Percentiles rank a stretch among this genome's conserved stretches.
These are phyloP conservation scores for Pollenia griseotomentosa DNA, from an alignment of 2,888 invertebrate species.

Conservation along the genomic window DNA sequence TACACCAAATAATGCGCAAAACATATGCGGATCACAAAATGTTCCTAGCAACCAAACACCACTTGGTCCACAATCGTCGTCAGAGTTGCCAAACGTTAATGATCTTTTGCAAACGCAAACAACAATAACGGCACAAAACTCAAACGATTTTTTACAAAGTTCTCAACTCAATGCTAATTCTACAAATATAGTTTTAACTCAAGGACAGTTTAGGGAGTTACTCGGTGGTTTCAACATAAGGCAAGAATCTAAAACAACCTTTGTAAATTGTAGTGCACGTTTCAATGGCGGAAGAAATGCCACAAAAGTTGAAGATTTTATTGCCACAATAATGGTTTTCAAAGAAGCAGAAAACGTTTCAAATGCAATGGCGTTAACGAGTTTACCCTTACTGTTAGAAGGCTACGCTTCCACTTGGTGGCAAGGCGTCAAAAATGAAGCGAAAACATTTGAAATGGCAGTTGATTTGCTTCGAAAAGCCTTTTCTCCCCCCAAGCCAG, in stretches of 20 bases:
- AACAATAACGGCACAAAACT: too few relatives aligned
- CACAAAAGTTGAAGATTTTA: conserved; percentile 52
- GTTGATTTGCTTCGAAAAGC: conserved; percentile 2
- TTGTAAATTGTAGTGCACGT: too few relatives aligned
- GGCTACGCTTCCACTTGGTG: conserved; percentile 51
- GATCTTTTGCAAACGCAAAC: too few relatives aligned
- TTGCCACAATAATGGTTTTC: conserved; percentile 51
- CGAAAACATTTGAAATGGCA: conserved; percentile 23
- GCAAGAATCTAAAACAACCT: too few relatives aligned
- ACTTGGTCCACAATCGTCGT: too few relatives aligned
- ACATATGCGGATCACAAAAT: too few relatives aligned
- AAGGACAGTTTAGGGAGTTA: conserved; percentile 17
- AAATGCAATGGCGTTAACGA: conserved; percentile 33
- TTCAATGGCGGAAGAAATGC: conserved; percentile 13
- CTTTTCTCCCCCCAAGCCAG: conserved; percentile 36
- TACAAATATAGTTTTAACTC: conserved; percentile 7
- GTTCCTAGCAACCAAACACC: too few relatives aligned
- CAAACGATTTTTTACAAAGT: too few relatives aligned
- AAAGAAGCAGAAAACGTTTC: conserved; percentile 36
- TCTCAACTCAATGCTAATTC: neutral
- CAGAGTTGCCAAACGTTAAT: too few relatives aligned
- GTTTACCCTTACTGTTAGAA: conserved; percentile 50
- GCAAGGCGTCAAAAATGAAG: conserved; percentile 50
- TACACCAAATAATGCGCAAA: too few relatives aligned
- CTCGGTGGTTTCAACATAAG: neutral